A percentile compares a stretch with the other conserved stretches of the same genome.
Conservation (phyloP, 1,140 invertebrate genomes). For the Archegozetes longisetosus region DNA sequence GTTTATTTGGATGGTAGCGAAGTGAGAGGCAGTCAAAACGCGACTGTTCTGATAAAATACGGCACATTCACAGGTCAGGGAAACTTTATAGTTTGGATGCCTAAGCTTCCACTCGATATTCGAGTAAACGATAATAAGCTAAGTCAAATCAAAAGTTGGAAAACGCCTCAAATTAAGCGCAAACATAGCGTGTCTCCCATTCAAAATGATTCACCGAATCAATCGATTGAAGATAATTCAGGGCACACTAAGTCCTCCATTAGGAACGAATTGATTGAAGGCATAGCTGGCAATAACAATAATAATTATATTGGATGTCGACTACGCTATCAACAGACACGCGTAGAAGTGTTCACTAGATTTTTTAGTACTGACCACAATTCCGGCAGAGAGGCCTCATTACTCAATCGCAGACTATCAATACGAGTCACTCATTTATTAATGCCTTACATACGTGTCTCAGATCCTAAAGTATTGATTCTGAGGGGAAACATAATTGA, state of each 20-base stretch:
- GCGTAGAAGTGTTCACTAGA: constrained; percentile 70
- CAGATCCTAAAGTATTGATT: constrained; percentile 69
- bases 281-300: background rate
- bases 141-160: constrained; percentile 74
- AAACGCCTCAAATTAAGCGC: constrained; percentile 42
- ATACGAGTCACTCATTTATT: constrained; percentile 81
- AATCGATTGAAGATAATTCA: background rate
- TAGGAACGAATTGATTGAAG: background rate
- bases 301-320: constrained; percentile 41
- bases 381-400: constrained; percentile 71
- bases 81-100: constrained; percentile 89
- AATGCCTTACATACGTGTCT: constrained; percentile 56
- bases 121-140: constrained; percentile 69
- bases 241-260: background rate
- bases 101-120: constrained; percentile 78
- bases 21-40: constrained; percentile 81
- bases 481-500: constrained; percentile 63
- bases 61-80: constrained; percentile 68
- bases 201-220: background rate
- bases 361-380: constrained; percentile 81
- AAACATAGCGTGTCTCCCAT: background rate
- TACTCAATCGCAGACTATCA: constrained; percentile 69
- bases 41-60: constrained; percentile 81
- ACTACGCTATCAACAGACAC: constrained; percentile 72
- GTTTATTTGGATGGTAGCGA: constrained; percentile 94